Conservation (phyloP, 2,888 invertebrate species). For the Clepsis dumicolana region DNA sequence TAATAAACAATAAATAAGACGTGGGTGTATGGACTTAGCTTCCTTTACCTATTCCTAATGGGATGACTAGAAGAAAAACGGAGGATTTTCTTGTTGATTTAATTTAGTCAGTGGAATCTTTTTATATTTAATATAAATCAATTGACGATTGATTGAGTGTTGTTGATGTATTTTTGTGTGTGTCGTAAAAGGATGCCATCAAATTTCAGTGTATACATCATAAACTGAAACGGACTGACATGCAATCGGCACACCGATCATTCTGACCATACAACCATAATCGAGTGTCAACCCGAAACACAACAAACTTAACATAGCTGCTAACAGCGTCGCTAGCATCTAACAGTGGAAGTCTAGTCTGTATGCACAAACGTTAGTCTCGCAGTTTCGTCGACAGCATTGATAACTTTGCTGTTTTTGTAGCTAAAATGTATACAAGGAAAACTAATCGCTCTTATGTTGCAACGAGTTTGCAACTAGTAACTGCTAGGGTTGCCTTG, state of each 20-base stretch:
- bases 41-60: too few species aligned
- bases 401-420: neutral
- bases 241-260: neutral
- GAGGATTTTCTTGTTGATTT: too few species aligned
- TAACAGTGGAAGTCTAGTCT: neutral
- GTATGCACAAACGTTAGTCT: neutral
- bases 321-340: neutral
- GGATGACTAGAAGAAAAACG: too few species aligned
- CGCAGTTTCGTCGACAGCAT: neutral
- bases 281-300: neutral
- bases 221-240: neutral
- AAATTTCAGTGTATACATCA: neutral
- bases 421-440: slow-evolving; percentile 3
- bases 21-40: too few species aligned
- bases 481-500: neutral
- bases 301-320: neutral
- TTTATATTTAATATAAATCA: too few species aligned
- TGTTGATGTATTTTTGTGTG: too few species aligned
- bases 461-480: slow-evolving; percentile 14
- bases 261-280: neutral
- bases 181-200: neutral
- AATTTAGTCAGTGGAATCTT: too few species aligned
- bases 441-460: slow-evolving; percentile 16
- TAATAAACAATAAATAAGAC: too few species aligned
- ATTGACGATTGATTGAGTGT: too few species aligned